Percentiles rank a stretch among this genome's conserved stretches.
Conservation (phyloP, 2,888 invertebrate species). For the Steromphala cineraria region DNA sequence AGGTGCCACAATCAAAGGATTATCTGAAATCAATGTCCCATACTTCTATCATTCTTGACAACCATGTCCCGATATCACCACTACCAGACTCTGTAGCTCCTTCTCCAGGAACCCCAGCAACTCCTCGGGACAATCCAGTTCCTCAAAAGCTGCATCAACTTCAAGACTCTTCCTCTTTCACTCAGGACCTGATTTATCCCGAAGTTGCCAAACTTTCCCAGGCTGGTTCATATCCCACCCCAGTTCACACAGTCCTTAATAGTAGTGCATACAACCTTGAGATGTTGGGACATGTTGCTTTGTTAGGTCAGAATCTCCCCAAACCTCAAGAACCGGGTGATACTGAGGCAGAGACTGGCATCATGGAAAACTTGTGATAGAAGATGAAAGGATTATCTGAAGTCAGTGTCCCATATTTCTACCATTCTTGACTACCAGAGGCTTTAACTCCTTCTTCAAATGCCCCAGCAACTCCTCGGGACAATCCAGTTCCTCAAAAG, state of each 20-base stretch:
- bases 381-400: too few relatives aligned
- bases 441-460: neutral
- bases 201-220: too few relatives aligned
- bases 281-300: slow-evolving; percentile 67
- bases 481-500: neutral
- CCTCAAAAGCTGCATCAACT: neutral
- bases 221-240: too few relatives aligned
- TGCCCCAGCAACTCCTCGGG: neutral
- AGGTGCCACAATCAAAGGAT: too few relatives aligned
- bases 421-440: neutral
- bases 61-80: too few relatives aligned
- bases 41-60: too few relatives aligned
- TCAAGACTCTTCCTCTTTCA: too few relatives aligned
- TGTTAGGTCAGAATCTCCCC: slow-evolving; percentile 25
- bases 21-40: too few relatives aligned
- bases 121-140: neutral
- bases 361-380: too few relatives aligned
- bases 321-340: neutral
- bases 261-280: slow-evolving; percentile 51
- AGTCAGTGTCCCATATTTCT: too few relatives aligned
- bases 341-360: too few relatives aligned
- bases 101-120: neutral
- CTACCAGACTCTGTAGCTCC: neutral
- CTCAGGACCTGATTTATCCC: too few relatives aligned
- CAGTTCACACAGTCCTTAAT: neutral